Base-by-base conservation (phyloP, 1,140 invertebrate genomes). In the Aphis craccivora region DNA sequence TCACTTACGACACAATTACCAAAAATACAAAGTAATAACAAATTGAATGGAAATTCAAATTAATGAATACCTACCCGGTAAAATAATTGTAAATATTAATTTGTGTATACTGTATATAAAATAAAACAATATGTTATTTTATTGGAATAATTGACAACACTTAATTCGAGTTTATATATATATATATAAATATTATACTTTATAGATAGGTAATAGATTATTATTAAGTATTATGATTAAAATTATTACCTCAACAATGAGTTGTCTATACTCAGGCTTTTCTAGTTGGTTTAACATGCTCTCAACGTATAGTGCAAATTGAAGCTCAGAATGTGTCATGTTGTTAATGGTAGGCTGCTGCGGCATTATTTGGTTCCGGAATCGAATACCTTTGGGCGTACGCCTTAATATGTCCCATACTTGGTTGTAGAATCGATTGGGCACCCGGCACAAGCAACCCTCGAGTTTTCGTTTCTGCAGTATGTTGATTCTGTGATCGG, bases 241-340 rank as follows among this genome's bases (percentile, higher is more conserved):
- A 60, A 60, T 30, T n/a, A n/a, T n/a, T 94, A 97, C 96, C 96
- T 98, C 99, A 43, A 99, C 98, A 93, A 99, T 97, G 91, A 99
- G 97, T 96, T 99, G 99, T 89, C 99, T 96, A 95, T 99, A 98
- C 95, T 99, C 98, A 5, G 99, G 98, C 84, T 97, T 95, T 91
- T 96, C 96, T 94, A 99, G 98, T 94, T 97, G 97, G 95, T 98
- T 98, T 88, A 99, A 96, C 95, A 99, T 98, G 94, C 97, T 97
- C 96, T 99, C 99, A 4, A 99, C 98, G 51, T 99, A 95, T 93
- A 99, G 96, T n/a, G 99, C 97, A 96, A 99, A 99, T 94, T 98
- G 99, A 67, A 99, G 96, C 95, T 99, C 99, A 83, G 98, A 98
- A 94, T 98, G 97, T 14, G 98, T 99, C 98, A 99, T 99, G 95